A percentile compares a stretch with the other conserved stretches of the same genome.
phyloP scores from a whole-genome alignment of 2,888 invertebrate genomes.

The Trypoxylon attenuatum region DNA sequence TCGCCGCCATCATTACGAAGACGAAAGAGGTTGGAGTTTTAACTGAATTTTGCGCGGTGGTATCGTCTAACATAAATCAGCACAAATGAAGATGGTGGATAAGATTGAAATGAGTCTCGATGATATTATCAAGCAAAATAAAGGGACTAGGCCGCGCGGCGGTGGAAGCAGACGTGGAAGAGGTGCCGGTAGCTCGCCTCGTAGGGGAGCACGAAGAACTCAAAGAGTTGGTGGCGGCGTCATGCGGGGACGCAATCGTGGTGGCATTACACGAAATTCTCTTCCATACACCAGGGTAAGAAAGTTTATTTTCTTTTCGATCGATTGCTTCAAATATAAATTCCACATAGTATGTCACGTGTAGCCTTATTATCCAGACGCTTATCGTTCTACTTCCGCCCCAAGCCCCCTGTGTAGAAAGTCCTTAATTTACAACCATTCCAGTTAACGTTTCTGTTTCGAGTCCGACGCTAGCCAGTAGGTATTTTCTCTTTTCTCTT shows the following conservation, averaged over 20 bases:
- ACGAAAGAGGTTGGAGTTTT: slow-evolving; percentile 54
- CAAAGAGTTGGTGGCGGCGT: slow-evolving; percentile 75
- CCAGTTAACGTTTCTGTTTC: slow-evolving; percentile 8
- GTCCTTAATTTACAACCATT: not conserved
- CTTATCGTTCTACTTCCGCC: slow-evolving; percentile 30
- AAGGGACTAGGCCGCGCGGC: slow-evolving; percentile 80
- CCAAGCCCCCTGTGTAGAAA: slow-evolving; percentile 9
- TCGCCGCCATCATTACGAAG: slow-evolving; percentile 50
- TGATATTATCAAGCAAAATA: slow-evolving; percentile 94
- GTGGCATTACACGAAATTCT: slow-evolving; percentile 80
- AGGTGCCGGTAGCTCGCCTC: slow-evolving; percentile 76
- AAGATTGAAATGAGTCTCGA: slow-evolving; percentile 98
- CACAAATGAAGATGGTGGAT: slow-evolving; percentile 85
- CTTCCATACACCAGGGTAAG: slow-evolving; percentile 82
- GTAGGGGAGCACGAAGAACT: slow-evolving; percentile 74
- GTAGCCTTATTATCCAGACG: slow-evolving; percentile 9
- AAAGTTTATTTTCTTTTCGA: not conserved
- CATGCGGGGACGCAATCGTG: slow-evolving; percentile 84
- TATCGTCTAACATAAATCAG: slow-evolving; percentile 24
- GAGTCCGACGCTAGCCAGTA: not conserved
- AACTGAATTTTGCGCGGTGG: slow-evolving; percentile 22
- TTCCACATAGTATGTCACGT: slow-evolving; percentile 21
- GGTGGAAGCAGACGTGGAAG: slow-evolving; percentile 76
- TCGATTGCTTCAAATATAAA: not conserved
- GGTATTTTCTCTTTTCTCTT: no score